Conservation (phyloP, 2,888 invertebrate species). For the Entomobrya proxima region DNA sequence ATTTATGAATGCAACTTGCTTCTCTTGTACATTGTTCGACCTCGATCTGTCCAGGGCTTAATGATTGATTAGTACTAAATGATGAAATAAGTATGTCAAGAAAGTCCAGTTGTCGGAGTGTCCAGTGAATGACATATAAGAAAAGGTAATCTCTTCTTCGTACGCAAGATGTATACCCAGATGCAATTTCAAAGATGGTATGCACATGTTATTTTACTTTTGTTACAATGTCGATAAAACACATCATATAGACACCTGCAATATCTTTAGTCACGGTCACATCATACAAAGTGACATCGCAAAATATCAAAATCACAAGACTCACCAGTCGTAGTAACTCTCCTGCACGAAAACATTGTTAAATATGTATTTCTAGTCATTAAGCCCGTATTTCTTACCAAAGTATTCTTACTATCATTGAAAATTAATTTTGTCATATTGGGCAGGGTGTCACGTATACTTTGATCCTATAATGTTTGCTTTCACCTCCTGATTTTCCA, state of each 20-base stretch:
- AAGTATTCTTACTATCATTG: slow-evolving; percentile 37
- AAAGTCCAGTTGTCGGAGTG: background rate
- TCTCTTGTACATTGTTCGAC: background rate
- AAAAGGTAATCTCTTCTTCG: background rate
- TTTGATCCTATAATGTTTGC: too few relatives aligned
- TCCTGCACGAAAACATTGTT: background rate
- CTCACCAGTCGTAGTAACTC: background rate
- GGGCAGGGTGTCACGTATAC: background rate
- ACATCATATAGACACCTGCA: background rate
- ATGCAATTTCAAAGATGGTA: too few relatives aligned
- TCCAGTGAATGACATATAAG: background rate
- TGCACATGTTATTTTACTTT: too few relatives aligned
- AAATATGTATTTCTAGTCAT: slow-evolving; percentile 50
- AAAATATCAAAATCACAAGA: background rate
- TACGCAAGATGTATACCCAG: background rate
- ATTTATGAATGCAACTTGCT: slow-evolving; percentile 5
- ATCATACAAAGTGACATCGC: background rate
- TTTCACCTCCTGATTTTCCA: background rate
- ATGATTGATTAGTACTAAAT: slow-evolving; percentile 21
- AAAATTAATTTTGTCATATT: background rate
- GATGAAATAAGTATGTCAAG: background rate
- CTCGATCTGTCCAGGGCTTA: slow-evolving; percentile 41
- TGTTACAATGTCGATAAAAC: too few relatives aligned
- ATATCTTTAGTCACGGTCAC: slow-evolving; percentile 7
- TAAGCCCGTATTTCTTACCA: slow-evolving; percentile 62